Conservation (phyloP, 1,140 invertebrate genomes). For the Brachystomella parvula region DNA sequence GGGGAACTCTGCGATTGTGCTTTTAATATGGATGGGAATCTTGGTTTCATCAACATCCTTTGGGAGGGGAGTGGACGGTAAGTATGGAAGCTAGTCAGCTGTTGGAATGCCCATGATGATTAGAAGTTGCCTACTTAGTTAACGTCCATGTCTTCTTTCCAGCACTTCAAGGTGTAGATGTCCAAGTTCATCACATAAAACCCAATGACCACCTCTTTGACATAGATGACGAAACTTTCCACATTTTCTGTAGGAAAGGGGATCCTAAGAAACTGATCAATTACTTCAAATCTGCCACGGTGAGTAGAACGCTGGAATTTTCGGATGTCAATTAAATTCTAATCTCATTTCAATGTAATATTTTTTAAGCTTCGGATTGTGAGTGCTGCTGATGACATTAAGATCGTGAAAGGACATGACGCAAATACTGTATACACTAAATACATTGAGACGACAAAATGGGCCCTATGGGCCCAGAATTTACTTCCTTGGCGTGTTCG, state of each 20-base stretch:
- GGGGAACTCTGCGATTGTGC: too few relatives aligned
- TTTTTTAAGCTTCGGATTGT: slow-evolving; percentile 27
- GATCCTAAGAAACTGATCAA: slow-evolving; percentile 27
- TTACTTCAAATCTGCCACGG: slow-evolving; percentile 32
- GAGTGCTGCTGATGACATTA: slow-evolving; percentile 35
- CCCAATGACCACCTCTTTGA: slow-evolving; percentile 13
- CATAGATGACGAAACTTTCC: slow-evolving; percentile 1
- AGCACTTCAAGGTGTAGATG: slow-evolving; percentile 4
- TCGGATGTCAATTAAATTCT: neutral
- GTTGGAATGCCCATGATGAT: slow-evolving; percentile 9
- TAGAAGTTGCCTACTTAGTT: too few relatives aligned
- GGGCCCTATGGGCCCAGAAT: slow-evolving; percentile 30
- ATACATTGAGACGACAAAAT: slow-evolving; percentile 22
- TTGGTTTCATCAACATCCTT: too few relatives aligned
- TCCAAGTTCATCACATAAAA: slow-evolving; percentile 13
- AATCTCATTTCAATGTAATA: neutral
- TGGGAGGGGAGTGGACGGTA: too few relatives aligned
- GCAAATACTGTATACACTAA: slow-evolving; percentile 23
- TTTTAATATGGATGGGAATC: too few relatives aligned
- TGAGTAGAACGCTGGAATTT: slow-evolving; percentile 13
- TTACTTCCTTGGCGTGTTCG: slow-evolving; percentile 34
- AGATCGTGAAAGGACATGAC: slow-evolving; percentile 24
- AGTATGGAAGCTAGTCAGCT: neutral
- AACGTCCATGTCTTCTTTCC: too few relatives aligned
- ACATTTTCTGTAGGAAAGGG: slow-evolving; percentile 31